Percentiles rank a stretch among this genome's conserved stretches.
phyloP scores from a whole-genome alignment of 1,140 invertebrate species.

The Leptonema lineaticorne region DNA sequence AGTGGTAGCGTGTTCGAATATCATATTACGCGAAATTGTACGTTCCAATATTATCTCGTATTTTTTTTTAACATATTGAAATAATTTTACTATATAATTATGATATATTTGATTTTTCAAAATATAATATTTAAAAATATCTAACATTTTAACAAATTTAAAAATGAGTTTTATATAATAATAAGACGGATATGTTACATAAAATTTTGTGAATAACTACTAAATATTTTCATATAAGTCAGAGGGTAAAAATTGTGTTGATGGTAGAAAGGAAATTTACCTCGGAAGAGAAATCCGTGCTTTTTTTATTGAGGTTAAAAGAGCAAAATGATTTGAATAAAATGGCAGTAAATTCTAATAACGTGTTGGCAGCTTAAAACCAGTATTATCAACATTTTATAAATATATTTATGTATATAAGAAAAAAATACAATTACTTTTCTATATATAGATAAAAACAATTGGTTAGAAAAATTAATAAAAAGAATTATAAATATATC shows the following conservation, averaged over 20 bases:
- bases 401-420: no score
- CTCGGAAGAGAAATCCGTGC: conserved; percentile 13
- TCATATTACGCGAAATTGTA: no score
- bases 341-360: conserved; percentile 19
- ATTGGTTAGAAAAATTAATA: not conserved
- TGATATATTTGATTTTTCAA: no score
- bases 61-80: no score
- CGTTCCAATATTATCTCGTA: no score
- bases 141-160: not conserved
- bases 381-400: not conserved
- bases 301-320: conserved; percentile 22
- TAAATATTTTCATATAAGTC: no score
- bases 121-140: not conserved
- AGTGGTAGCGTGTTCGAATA: no score
- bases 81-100: no score
- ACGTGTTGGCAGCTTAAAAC: not conserved
- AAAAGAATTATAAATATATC: not conserved
- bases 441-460: not conserved
- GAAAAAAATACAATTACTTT: not conserved
- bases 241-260: no score
- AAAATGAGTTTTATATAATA: not conserved
- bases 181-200: not conserved
- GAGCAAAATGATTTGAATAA: conserved; percentile 29
- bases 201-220: no score
- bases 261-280: no score